Conservation (phyloP, 2,888 invertebrate species). For the Latrodectus hesperus region DNA sequence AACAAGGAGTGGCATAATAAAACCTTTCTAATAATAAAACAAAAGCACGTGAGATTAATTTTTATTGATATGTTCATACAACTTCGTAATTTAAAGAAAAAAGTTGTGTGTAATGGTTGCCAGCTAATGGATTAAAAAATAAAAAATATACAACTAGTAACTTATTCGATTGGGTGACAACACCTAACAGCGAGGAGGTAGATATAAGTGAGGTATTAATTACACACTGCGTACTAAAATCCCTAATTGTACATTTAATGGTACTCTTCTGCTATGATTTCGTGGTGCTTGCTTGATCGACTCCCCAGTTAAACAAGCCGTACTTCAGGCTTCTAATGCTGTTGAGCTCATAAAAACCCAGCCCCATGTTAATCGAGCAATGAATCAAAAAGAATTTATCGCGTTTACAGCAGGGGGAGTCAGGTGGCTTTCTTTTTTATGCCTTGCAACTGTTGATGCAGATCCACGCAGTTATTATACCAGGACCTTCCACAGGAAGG, state of each 20-base stretch:
- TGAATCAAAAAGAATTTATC: constrained; percentile 25
- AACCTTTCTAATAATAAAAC: no score
- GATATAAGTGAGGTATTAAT: not conserved
- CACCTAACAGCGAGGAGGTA: no score
- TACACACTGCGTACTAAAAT: not conserved
- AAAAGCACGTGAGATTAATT: no score
- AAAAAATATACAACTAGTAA: no score
- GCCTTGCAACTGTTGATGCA: not conserved
- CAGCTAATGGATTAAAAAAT: no score
- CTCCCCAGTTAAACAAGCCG: not conserved
- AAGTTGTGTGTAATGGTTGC: no score
- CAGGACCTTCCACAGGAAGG: constrained; percentile 12
- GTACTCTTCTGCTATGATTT: not conserved
- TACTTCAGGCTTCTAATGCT: not conserved
- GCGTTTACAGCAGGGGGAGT: constrained; percentile 8
- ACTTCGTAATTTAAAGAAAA: no score
- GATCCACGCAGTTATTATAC: constrained; percentile 26
- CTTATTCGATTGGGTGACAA: no score
- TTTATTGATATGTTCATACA: no score
- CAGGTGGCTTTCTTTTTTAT: not conserved
- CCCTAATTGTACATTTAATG: not conserved
- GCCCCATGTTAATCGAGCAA: constrained; percentile 22
- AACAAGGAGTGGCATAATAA: no score
- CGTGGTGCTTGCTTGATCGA: not conserved
- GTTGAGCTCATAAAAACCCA: constrained; percentile 25